Conservation (phyloP, 2,113 vertebrate genomes). For the Cricetomys ansorgei region DNA sequence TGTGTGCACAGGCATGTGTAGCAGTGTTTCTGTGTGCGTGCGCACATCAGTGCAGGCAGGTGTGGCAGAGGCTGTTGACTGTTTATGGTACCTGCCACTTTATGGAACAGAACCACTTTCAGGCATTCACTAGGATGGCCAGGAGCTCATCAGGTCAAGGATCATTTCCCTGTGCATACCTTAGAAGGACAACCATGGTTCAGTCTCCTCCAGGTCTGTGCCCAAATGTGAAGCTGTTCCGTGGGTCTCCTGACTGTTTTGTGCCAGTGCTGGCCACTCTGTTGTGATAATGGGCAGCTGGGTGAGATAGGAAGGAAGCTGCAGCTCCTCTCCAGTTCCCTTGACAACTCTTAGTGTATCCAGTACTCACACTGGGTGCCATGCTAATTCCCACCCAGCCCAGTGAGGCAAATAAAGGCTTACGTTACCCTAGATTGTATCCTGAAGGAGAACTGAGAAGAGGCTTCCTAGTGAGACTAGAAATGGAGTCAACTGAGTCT, state of each 20-base stretch:
- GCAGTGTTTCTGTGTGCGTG: too few species aligned
- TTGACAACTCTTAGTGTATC: too few species aligned
- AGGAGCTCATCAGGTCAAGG: not conserved
- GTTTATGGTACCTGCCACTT: not conserved
- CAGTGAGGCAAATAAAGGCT: not conserved
- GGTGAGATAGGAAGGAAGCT: not conserved
- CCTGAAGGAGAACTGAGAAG: not conserved
- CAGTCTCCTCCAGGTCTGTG: rapidly evolving
- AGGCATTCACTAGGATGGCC: not conserved
- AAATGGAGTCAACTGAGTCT: not conserved
- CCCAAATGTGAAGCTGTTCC: rapidly evolving
- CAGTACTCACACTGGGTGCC: not conserved
- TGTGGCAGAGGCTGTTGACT: not conserved
- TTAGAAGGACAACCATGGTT: not conserved
- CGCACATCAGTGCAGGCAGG: too few species aligned
- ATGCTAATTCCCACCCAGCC: not conserved
- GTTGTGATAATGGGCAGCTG: not conserved
- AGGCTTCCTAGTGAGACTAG: slow-evolving; percentile 2
- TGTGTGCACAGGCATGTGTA: too few species aligned
- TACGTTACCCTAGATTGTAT: not conserved
- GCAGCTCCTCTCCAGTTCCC: rapidly evolving
- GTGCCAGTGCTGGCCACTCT: not conserved
- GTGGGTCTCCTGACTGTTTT: not conserved
- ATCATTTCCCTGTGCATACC: not conserved
- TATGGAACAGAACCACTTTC: not conserved